These are phyloP conservation scores for Stenolophus ochropezus DNA, from an alignment of 2,888 invertebrate genomes.

Conservation along the genomic window DNA sequence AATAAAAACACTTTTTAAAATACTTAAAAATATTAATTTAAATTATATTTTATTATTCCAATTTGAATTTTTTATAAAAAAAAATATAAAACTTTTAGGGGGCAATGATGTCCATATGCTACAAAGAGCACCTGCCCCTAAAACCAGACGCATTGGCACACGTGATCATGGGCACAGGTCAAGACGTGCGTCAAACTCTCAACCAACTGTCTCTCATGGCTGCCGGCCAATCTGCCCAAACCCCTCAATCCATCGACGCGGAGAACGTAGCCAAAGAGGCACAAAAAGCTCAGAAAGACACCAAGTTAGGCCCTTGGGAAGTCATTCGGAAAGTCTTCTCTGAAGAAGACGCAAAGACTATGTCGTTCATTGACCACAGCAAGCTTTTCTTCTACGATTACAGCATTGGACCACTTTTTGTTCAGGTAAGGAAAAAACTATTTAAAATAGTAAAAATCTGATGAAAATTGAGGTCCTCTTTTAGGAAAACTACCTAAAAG, in stretches of 20 bases:
- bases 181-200: slow-evolving; percentile 95
- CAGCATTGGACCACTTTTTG: slow-evolving; percentile 95
- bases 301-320: slow-evolving; percentile 95
- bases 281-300: slow-evolving; percentile 84
- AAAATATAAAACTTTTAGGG: slow-evolving; percentile 75
- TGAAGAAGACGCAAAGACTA: slow-evolving; percentile 83
- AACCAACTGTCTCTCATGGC: slow-evolving; percentile 92
- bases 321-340: slow-evolving; percentile 92
- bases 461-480: background rate
- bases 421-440: slow-evolving; percentile 80
- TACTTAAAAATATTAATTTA: too few species aligned
- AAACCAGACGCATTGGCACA: slow-evolving; percentile 85
- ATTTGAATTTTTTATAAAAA: too few species aligned
- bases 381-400: slow-evolving; percentile 98
- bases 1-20: too few species aligned
- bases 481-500: slow-evolving; percentile 91
- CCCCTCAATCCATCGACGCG: slow-evolving; percentile 72
- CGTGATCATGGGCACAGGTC: slow-evolving; percentile 90
- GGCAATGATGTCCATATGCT: slow-evolving; percentile 93
- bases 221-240: slow-evolving; percentile 74
- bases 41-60: too few species aligned
- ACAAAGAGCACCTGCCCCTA: slow-evolving; percentile 91
- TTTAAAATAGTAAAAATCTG: too few species aligned
- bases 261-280: slow-evolving; percentile 77
- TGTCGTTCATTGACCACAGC: slow-evolving; percentile 87